Percentiles rank a stretch among this genome's conserved stretches.
These are phyloP conservation scores for Macaria liturata DNA, from an alignment of 2,888 invertebrate genomes.

Conservation along the genomic window DNA sequence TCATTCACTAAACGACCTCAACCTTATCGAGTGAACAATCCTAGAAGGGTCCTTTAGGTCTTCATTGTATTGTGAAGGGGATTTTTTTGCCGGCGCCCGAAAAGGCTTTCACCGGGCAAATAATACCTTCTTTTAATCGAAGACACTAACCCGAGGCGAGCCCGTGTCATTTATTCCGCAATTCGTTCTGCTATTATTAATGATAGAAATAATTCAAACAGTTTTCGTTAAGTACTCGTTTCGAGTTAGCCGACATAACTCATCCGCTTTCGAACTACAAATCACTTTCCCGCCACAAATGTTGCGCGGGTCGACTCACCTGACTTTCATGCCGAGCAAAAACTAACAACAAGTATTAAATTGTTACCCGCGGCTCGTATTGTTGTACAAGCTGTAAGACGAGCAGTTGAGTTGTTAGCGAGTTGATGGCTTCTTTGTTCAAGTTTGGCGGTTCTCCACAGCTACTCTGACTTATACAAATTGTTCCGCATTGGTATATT, in stretches of 20 bases:
- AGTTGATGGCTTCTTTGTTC: conserved; percentile 18
- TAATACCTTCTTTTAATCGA: conserved; percentile 24
- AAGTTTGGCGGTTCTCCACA: conserved; percentile 5
- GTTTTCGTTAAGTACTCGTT: conserved; percentile 22
- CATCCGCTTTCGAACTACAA: conserved; percentile 40
- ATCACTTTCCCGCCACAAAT: conserved; percentile 50
- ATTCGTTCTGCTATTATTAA: conserved; percentile 11
- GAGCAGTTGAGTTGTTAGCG: conserved; percentile 17
- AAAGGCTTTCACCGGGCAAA: conserved; percentile 32
- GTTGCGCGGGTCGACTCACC: conserved; percentile 33
- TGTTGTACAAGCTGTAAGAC: conserved; percentile 23
- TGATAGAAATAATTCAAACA: conserved; percentile 18
- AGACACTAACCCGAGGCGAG: too few species aligned
- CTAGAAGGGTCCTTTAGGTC: conserved; percentile 47
- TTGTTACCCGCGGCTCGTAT: conserved; percentile 36
- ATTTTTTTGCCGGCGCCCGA: conserved; percentile 39
- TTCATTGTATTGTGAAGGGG: conserved; percentile 43
- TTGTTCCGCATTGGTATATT: neutral
- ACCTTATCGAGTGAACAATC: conserved; percentile 47
- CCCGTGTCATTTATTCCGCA: neutral
- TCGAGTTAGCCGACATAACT: conserved; percentile 30
- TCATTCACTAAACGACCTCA: conserved; percentile 46
- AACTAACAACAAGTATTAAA: conserved; percentile 40
- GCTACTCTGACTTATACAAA: neutral
- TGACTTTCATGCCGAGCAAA: conserved; percentile 33